Evolutionary conservation across 2,113 vertebrate species (phyloP).

Genomic region (Meriones unguiculatus): DNA sequence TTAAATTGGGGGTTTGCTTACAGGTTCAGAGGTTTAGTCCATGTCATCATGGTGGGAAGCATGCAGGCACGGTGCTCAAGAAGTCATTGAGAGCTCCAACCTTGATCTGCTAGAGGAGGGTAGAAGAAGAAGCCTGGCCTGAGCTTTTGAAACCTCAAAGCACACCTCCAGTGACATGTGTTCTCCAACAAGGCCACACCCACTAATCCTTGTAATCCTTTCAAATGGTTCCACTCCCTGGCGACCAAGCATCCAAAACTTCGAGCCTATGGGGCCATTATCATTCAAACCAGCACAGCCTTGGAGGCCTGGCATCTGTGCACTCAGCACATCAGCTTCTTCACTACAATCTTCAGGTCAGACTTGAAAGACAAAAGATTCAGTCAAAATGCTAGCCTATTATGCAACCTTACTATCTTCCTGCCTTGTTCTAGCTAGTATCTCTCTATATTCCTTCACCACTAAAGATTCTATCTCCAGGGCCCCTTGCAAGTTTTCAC

Average conservation of each 20-base stretch:
- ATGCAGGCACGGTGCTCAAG: neutral
- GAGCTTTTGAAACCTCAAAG: neutral
- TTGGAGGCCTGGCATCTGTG: neutral
- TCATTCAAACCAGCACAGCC: neutral
- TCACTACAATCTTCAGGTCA: neutral
- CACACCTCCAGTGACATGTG: neutral
- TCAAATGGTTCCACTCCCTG: neutral
- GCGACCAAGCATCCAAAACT: neutral
- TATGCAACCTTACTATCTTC: neutral
- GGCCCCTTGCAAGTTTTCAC: neutral
- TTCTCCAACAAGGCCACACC: neutral
- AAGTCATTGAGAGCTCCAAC: neutral
- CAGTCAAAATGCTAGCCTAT: neutral
- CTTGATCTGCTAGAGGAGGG: neutral
- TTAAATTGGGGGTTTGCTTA: neutral
- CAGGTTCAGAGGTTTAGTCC: neutral
- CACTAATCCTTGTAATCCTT: neutral
- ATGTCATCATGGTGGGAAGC: neutral
- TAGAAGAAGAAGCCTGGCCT: neutral
- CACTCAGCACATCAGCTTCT: neutral
- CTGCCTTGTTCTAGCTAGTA: no score
- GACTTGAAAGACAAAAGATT: neutral
- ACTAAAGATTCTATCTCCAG: neutral
- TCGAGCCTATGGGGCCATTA: neutral
- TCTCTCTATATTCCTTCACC: neutral